Conservation (phyloP, 2,888 invertebrate genomes). For the Agrochola lychnidis region DNA sequence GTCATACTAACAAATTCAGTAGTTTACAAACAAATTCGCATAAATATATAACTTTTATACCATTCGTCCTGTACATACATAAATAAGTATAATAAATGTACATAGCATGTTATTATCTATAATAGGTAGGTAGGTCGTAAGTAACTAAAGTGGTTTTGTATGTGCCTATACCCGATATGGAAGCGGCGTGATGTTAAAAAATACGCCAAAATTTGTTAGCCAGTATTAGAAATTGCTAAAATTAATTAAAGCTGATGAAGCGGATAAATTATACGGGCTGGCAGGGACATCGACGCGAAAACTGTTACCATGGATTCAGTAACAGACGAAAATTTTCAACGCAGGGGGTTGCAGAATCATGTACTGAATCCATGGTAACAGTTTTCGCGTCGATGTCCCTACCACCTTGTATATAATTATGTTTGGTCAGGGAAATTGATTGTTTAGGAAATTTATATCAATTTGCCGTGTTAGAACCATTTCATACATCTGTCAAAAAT, state of each 20-base stretch:
- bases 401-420: neutral
- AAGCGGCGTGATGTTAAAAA: constrained; percentile 47
- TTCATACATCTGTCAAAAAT: neutral
- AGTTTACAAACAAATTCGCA: constrained; percentile 22
- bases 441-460: neutral
- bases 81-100: constrained; percentile 41
- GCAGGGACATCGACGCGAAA: no score
- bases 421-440: neutral
- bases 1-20: constrained; percentile 11
- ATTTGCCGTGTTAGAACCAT: neutral
- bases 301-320: no score
- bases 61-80: constrained; percentile 58
- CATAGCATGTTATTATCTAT: constrained; percentile 37
- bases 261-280: neutral
- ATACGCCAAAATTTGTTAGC: constrained; percentile 45
- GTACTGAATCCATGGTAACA: no score
- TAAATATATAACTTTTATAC: constrained; percentile 40
- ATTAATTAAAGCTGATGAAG: constrained; percentile 9
- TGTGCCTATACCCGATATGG: constrained; percentile 58
- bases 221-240: constrained; percentile 41
- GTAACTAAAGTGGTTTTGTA: constrained; percentile 57
- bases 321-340: no score
- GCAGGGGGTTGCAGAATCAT: no score
- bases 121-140: constrained; percentile 36
- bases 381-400: no score